phyloP scores from a whole-genome alignment of 2,113 vertebrate species.

The Rhinogobius similis region DNA sequence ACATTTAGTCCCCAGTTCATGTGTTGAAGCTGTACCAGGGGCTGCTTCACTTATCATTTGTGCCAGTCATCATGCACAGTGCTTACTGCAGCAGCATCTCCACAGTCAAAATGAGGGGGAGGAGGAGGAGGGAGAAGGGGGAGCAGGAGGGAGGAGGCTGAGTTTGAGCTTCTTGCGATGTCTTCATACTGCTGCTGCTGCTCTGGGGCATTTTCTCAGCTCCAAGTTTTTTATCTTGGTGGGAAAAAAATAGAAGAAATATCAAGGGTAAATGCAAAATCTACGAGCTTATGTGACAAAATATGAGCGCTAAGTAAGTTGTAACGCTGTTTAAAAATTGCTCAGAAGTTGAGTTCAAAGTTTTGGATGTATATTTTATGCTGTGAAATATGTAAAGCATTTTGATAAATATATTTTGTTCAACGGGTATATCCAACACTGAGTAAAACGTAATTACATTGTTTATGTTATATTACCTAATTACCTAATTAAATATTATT shows the following conservation, averaged over 20 bases:
- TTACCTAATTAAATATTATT: too few species aligned
- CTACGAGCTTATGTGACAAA: slow-evolving; percentile 2
- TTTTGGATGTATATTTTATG: background rate
- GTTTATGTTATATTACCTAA: background rate
- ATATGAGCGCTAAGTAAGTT: background rate
- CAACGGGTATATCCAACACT: background rate
- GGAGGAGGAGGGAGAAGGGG: slow-evolving; percentile 12
- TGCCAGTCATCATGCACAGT: slow-evolving; percentile 47
- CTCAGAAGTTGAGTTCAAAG: background rate
- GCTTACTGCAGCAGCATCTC: slow-evolving; percentile 43
- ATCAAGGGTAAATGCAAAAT: slow-evolving; percentile 19
- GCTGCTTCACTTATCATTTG: slow-evolving; percentile 55
- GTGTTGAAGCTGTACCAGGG: slow-evolving; percentile 44
- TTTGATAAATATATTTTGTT: background rate
- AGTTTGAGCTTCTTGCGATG: slow-evolving; percentile 33
- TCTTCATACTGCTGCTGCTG: slow-evolving; percentile 30
- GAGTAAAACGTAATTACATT: background rate
- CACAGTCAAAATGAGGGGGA: slow-evolving; percentile 16
- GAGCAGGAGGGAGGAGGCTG: slow-evolving; percentile 14
- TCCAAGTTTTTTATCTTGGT: slow-evolving; percentile 8
- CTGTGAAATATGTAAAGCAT: background rate
- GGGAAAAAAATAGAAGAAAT: slow-evolving; percentile 26
- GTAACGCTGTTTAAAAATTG: too few species aligned
- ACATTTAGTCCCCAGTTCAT: slow-evolving; percentile 58
- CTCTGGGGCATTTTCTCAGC: slow-evolving; percentile 33